Evolutionary conservation across 2,113 vertebrate genomes (phyloP), one percentile per base, ranked within the genome.

Genomic region (Acinonyx jubatus): DNA sequence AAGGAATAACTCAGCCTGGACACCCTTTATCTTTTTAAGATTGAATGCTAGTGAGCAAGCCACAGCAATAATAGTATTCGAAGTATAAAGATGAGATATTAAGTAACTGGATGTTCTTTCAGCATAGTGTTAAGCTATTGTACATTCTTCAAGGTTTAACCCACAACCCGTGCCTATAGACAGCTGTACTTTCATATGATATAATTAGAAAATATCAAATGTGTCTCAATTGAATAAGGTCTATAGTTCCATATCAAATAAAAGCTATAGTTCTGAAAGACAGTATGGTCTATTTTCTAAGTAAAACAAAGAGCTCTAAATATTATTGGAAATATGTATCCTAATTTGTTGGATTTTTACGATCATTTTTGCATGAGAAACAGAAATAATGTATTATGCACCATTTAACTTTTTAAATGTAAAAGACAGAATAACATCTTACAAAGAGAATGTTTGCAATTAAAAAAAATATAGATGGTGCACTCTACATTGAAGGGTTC

Each of bases 61-160:
- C 13, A 92, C 91, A 69, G 3, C 36, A 31, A 11, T 33, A 55
- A 18, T 65, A n/a, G 11, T n/a, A 82, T 76, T 65, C 6, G 0
- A 78, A 87, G 5, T 52, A 6, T 66, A 55, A 83, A 96, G 36
- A 66, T 91, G 45, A 96, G 33, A 74, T 29, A 69, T 66, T 78
- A 69, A 95, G 87, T 50, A 61, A 78, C 18, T 57, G 9, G 38
- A 45, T 0, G 5, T 9, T 41, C 6, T 65, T 25, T n/a, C 19
- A 91, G 6, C 55, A 1, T 95, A 65, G 81, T 88, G 16, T 68
- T 86, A 93, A 95, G 23, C 31, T 89, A 93, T 65, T 89, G 61
- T 0, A 0, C 14, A 0, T n/a, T 83, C 45, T 83, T 15, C 36
- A 85, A 2, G 14, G 0, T 18, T 85, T 97, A 36, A 1, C 19